Base-by-base conservation (phyloP, 2,797 vertebrate species). In the Sebastes umbrosus region DNA sequence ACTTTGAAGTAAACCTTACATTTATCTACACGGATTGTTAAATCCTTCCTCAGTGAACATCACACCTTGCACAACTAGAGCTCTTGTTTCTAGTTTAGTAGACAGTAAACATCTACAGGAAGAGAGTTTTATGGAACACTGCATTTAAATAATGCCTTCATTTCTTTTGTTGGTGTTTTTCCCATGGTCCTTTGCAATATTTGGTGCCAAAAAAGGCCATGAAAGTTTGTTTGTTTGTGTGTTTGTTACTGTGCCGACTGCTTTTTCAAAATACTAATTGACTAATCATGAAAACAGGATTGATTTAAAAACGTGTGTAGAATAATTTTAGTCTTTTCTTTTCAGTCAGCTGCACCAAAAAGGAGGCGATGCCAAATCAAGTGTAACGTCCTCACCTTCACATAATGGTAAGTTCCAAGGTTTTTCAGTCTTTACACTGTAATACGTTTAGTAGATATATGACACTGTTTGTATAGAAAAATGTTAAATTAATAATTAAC, bases 301-400 rank as follows among this genome's bases (percentile, higher is more conserved):
- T 59, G 50, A 43, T 29, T 46, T 18, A 57, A 32, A 71, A 73
- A 79, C 24, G 4, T 63, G 2, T 46, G 70, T 9, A 18, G 10
- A 73, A 64, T 82, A 50, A 79, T 59, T 31, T 3, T 34, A 14
- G 52, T 80, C 0, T 74, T 78, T 90, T 66, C 25, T 91, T 92
- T 91, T 70, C 82, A 96, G 92, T 86, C 92, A 93, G 82, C 74
- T 87, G 71, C 93, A 93, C 80, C 95, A 94, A 88, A 92, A 89
- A 73, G 93, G 89, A 84, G 84, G 79, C 2, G 93, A 94, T 24
- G 80, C 82, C 58, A 95, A 92, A 88, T 82, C 86, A 50, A 93
- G 89, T 82, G 31, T 46, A 59, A 69, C 62, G 43, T 89, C 87
- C 58, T 94, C 96, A 65, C 91, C 94, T 4, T 83, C 89, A 80